Conservation (phyloP, 1,140 invertebrate genomes). For the Periplaneta americana region DNA sequence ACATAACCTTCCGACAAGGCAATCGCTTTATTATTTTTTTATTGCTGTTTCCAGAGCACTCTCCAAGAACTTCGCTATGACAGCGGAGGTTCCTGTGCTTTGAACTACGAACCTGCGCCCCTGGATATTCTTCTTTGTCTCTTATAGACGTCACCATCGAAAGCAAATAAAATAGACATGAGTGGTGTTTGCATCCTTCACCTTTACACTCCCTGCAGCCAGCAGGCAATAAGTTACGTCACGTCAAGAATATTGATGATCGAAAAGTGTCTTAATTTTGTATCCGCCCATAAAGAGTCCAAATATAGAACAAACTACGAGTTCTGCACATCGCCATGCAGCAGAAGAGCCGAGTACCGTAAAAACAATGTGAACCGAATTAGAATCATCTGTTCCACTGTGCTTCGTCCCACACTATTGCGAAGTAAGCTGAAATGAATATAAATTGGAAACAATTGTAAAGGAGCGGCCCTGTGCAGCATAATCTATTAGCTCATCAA, state of each 20-base stretch:
- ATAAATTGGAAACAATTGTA: too few species aligned
- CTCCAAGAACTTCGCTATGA: too few species aligned
- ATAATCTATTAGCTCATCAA: too few species aligned
- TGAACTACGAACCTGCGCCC: neutral
- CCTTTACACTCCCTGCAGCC: neutral
- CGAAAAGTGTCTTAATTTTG: neutral
- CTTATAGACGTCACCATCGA: neutral
- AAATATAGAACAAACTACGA: too few species aligned
- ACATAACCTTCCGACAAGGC: too few species aligned
- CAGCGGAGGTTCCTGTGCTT: neutral
- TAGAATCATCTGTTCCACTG: neutral
- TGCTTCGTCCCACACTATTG: neutral
- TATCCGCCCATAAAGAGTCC: neutral
- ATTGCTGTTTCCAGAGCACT: too few species aligned
- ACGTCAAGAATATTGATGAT: neutral
- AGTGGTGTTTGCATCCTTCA: neutral
- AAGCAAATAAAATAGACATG: neutral
- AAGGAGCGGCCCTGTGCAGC: too few species aligned
- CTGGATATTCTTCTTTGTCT: neutral
- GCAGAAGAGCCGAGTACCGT: neutral
- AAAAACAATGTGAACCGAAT: neutral
- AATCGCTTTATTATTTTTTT: too few species aligned
- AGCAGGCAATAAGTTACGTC: neutral
- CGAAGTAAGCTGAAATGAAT: neutral
- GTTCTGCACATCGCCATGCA: neutral